Evolutionary conservation across 2,888 invertebrate species (phyloP).

Genomic region (Apocheima hispidaria): DNA sequence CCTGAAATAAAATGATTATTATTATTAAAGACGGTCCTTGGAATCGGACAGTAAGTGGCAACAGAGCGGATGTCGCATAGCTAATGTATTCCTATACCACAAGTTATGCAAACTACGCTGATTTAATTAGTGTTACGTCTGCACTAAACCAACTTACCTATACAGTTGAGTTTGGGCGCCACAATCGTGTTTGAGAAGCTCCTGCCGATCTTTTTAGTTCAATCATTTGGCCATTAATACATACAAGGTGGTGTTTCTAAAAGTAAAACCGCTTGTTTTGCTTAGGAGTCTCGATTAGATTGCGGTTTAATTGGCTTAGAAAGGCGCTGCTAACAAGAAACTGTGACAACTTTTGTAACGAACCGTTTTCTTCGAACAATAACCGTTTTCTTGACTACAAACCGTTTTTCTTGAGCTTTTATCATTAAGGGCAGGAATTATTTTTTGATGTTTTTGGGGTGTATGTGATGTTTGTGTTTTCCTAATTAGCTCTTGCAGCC

Average conservation of each 20-base stretch:
- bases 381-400: background rate
- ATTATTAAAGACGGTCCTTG: too few relatives aligned
- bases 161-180: background rate
- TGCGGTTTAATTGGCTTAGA: conserved; percentile 15
- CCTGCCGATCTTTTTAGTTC: background rate
- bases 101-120: conserved; percentile 31
- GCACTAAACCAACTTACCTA: background rate
- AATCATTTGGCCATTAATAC: background rate
- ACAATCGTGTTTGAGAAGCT: background rate
- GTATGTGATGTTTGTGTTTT: too few relatives aligned
- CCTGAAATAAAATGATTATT: too few relatives aligned
- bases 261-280: conserved; percentile 17
- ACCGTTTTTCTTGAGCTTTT: too few relatives aligned
- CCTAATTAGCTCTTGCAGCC: too few relatives aligned
- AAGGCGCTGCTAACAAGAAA: conserved; percentile 9
- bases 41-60: conserved; percentile 4
- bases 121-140: conserved; percentile 34
- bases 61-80: conserved; percentile 27
- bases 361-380: background rate
- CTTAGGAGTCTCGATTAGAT: conserved; percentile 10
- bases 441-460: too few relatives aligned
- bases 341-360: conserved; percentile 14
- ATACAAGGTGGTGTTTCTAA: conserved; percentile 8
- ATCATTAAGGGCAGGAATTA: too few relatives aligned
- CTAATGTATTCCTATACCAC: conserved; percentile 26